Percentiles rank a stretch among this genome's conserved stretches.
Evolutionary conservation across 2,888 invertebrate genomes (phyloP).

Genomic region (Phymatocera aterrima): DNA sequence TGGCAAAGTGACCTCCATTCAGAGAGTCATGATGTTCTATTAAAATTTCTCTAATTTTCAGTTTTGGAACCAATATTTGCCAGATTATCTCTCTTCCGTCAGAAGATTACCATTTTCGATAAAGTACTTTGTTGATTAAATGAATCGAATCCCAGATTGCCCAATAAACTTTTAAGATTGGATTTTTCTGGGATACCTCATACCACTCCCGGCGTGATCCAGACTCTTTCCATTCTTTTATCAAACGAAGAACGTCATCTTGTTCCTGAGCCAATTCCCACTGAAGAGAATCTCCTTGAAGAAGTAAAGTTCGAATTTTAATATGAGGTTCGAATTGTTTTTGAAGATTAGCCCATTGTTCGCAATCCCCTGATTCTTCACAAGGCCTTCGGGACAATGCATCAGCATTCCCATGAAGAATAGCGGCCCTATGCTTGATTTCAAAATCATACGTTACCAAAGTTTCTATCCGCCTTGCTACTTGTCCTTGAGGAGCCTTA

Average conservation of each 20-base stretch:
- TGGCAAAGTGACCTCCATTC: slow-evolving; percentile 59
- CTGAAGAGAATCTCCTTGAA: background rate
- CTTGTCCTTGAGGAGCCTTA: slow-evolving; percentile 64
- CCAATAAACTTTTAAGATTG: slow-evolving; percentile 51
- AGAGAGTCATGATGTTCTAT: slow-evolving; percentile 54
- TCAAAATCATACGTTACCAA: slow-evolving; percentile 60
- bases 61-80: slow-evolving; percentile 49
- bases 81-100: background rate
- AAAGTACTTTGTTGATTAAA: slow-evolving; percentile 49
- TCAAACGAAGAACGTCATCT: background rate
- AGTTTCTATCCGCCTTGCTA: slow-evolving; percentile 63
- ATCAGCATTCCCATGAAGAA: slow-evolving; percentile 55
- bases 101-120: slow-evolving; percentile 6
- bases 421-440: slow-evolving; percentile 57
- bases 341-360: slow-evolving; percentile 42
- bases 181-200: slow-evolving; percentile 39
- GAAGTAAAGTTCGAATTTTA: background rate
- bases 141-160: slow-evolving; percentile 53
- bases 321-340: background rate
- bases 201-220: slow-evolving; percentile 48
- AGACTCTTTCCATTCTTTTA: background rate
- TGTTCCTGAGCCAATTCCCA: background rate
- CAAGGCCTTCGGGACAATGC: slow-evolving; percentile 55
- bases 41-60: slow-evolving; percentile 49
- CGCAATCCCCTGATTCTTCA: slow-evolving; percentile 41